Base-by-base conservation (phyloP, 2,888 invertebrate genomes). In the Lycia hirtaria region DNA sequence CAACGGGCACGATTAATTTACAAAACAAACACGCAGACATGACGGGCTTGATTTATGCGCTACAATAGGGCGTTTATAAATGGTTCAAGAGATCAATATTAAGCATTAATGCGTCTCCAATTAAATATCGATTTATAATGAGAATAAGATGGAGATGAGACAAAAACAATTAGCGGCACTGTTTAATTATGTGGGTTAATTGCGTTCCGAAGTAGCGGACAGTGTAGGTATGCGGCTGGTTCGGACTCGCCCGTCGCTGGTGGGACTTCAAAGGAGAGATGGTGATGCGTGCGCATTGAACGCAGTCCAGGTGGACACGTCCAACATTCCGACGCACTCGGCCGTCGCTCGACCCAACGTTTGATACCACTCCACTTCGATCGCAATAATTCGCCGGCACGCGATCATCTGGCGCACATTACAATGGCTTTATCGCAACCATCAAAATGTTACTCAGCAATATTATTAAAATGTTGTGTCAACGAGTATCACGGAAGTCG, bases 281-380 rank as follows among this genome's bases (percentile, higher is more conserved):
- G 78, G 79, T 77, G 63, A 75, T 72, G 75, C 67, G 72, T 68
- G 76, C 73, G 41, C 47, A 69, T 75, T 77, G 80, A 76, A 77
- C 76, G 81, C 80, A 72, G 72, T 59, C 84, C 89, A 88, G 89
- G 86, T 88, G 87, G 83, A 84, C 80, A 75, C 67, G 75, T 78
- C 71, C 70, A 76, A 73, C 75, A 79, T 80, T 76, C 80, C 76
- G 67, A 81, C 79, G 75, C 70, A 70, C 72, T 69, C 68, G 65
- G 62, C 62, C 73, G 71, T 65, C 82, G 85, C 81, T 83, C 37
- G n/a, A 83, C 75, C 43, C 28, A 30, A 38, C 75, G 70, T 76
- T 76, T 76, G 28, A 74, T 75, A 75, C 72, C 72, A 74, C 78
- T 65, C 67, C 56, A 68, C 67, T 20, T 12, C 71, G 70, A 71